Conservation (phyloP, 2,888 invertebrate species). For the Habrosyne pyritoides region DNA sequence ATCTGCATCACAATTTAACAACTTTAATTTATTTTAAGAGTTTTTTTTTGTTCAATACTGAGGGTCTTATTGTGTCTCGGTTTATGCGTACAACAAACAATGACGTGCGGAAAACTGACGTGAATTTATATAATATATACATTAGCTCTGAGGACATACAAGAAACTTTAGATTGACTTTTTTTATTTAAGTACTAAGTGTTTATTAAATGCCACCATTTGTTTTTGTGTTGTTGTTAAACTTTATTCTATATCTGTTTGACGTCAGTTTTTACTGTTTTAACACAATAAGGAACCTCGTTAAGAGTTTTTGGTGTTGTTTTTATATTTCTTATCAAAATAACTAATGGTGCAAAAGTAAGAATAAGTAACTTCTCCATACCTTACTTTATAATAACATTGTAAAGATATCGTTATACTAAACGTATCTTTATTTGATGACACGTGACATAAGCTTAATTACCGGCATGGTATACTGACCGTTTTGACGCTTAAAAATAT, state of each 20-base stretch:
- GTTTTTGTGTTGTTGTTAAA: background rate
- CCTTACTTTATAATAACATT: background rate
- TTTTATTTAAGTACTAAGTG: background rate
- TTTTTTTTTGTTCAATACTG: slow-evolving; percentile 29
- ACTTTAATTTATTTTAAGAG: slow-evolving; percentile 38
- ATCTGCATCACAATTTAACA: slow-evolving; percentile 65
- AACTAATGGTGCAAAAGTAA: slow-evolving; percentile 65
- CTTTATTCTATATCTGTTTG: background rate
- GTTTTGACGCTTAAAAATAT: too few species aligned
- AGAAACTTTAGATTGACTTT: background rate
- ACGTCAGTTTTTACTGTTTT: slow-evolving; percentile 7
- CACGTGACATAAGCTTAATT: too few species aligned
- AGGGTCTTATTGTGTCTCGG: slow-evolving; percentile 20
- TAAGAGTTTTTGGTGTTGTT: slow-evolving; percentile 39
- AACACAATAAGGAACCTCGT: slow-evolving; percentile 19
- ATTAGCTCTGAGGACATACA: background rate
- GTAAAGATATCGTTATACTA: background rate
- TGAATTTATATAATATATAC: background rate
- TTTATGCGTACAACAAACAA: slow-evolving; percentile 11
- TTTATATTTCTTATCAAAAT: slow-evolving; percentile 37
- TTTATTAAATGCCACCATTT: background rate
- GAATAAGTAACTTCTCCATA: slow-evolving; percentile 31
- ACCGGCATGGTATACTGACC: too few species aligned
- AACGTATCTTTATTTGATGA: background rate
- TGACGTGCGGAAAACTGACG: slow-evolving; percentile 10